phyloP scores from a whole-genome alignment of 2,113 vertebrate genomes.

The Amphiprion percula region DNA sequence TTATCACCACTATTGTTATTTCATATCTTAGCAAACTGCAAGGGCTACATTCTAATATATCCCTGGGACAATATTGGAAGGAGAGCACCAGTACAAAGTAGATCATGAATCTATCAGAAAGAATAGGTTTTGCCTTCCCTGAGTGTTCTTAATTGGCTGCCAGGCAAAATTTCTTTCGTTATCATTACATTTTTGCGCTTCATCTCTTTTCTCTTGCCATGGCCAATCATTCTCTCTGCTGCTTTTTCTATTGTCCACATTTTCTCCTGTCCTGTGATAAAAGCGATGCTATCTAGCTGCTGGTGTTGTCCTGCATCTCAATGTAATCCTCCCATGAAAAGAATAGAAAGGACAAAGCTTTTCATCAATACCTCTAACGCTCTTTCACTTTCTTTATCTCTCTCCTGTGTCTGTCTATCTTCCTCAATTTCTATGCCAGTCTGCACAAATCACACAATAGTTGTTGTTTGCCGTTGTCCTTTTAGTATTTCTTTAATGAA shows the following conservation, averaged over 20 bases:
- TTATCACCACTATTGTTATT: background rate
- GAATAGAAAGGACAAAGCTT: constrained; percentile 51
- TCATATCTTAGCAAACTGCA: constrained; percentile 15
- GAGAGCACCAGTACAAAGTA: background rate
- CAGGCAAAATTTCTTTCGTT: constrained; percentile 47
- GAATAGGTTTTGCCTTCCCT: constrained; percentile 35
- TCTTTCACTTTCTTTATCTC: constrained; percentile 24
- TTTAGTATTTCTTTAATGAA: constrained; percentile 18
- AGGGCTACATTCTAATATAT: constrained; percentile 14
- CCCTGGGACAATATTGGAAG: constrained; percentile 28
- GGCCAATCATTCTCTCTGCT: constrained; percentile 59
- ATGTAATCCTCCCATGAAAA: constrained; percentile 55
- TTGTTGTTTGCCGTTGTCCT: background rate
- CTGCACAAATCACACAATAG: background rate
- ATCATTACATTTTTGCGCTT: constrained; percentile 44
- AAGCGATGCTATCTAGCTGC: constrained; percentile 68
- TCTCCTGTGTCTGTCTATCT: constrained; percentile 9
- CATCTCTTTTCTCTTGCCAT: constrained; percentile 29
- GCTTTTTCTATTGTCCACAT: constrained; percentile 52
- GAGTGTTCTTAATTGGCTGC: constrained; percentile 53
- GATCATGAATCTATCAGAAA: constrained; percentile 41
- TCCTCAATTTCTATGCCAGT: background rate
- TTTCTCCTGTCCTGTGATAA: constrained; percentile 63
- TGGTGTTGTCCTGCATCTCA: constrained; percentile 72
- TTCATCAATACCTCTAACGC: constrained; percentile 42